Conservation (phyloP, 2,888 invertebrate species). For the Osedax frankpressi region DNA sequence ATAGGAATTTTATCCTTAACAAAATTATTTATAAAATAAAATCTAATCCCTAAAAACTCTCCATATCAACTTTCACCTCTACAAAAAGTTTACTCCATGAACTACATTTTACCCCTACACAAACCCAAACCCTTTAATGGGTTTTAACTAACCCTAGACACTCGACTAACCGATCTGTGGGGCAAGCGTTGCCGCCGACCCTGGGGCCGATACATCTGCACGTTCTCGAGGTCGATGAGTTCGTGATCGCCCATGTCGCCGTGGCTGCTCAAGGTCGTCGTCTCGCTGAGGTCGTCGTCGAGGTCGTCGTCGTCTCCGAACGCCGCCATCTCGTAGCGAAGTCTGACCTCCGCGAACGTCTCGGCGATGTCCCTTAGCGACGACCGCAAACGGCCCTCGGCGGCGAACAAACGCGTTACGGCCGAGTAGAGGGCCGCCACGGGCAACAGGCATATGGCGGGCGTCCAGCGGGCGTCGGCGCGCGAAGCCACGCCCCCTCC, state of each 20-base stretch:
- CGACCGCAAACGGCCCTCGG: background rate
- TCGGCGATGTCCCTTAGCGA: background rate
- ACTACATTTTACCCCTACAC: no score
- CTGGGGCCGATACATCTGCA: background rate
- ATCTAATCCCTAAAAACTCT: no score
- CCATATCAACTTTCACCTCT: no score
- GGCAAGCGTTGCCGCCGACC: no score
- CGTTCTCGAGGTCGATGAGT: constrained; percentile 15
- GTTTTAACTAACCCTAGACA: no score
- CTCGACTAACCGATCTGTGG: no score
- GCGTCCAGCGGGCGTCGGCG: constrained; percentile 6
- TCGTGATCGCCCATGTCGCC: constrained; percentile 14
- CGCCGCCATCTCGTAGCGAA: background rate
- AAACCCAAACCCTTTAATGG: no score
- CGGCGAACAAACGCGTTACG: background rate
- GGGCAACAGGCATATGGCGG: background rate
- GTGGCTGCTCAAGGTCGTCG: background rate
- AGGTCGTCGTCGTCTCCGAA: background rate
- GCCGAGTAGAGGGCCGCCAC: background rate
- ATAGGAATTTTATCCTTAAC: no score
- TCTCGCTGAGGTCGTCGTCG: background rate
- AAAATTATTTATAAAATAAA: no score
- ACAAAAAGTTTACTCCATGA: no score
- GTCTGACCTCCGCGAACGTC: background rate
- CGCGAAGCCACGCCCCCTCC: background rate